These are phyloP conservation scores for Dunckerocampus dactyliophorus DNA, from an alignment of 2,113 vertebrate species.

Conservation along the genomic window DNA sequence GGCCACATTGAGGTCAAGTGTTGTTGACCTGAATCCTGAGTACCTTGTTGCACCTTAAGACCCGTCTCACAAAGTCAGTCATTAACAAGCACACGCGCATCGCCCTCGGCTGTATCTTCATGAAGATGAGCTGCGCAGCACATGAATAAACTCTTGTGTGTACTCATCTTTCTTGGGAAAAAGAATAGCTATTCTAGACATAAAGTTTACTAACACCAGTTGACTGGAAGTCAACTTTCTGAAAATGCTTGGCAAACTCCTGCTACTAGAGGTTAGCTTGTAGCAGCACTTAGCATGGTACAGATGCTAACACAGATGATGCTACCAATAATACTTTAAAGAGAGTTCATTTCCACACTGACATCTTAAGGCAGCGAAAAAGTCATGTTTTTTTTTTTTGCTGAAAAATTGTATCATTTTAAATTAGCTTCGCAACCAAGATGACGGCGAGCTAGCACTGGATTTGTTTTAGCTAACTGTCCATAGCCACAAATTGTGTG, in stretches of 20 bases:
- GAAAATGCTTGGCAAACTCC: neutral
- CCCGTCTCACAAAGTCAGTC: constrained; percentile 29
- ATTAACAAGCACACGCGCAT: constrained; percentile 19
- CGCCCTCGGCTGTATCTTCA: constrained; percentile 15
- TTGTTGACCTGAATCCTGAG: constrained; percentile 55
- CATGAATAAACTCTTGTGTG: neutral
- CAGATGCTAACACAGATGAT: neutral
- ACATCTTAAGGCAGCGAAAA: neutral
- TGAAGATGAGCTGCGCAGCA: neutral
- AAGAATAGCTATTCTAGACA: constrained; percentile 9
- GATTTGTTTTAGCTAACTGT: neutral
- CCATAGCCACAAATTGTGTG: neutral
- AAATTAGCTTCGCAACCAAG: neutral
- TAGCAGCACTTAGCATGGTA: too few relatives aligned
- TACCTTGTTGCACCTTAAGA: constrained; percentile 32
- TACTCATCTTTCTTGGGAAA: neutral
- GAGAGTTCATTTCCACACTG: neutral
- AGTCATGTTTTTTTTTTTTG: neutral
- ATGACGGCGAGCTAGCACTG: neutral
- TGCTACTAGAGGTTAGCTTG: neutral
- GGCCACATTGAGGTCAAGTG: constrained; percentile 40
- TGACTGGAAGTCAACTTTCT: neutral
- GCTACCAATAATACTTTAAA: neutral
- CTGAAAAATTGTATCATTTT: neutral
- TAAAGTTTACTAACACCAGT: constrained; percentile 19